Conservation (phyloP, 1,140 invertebrate genomes). For the Drosophila grimshawi region DNA sequence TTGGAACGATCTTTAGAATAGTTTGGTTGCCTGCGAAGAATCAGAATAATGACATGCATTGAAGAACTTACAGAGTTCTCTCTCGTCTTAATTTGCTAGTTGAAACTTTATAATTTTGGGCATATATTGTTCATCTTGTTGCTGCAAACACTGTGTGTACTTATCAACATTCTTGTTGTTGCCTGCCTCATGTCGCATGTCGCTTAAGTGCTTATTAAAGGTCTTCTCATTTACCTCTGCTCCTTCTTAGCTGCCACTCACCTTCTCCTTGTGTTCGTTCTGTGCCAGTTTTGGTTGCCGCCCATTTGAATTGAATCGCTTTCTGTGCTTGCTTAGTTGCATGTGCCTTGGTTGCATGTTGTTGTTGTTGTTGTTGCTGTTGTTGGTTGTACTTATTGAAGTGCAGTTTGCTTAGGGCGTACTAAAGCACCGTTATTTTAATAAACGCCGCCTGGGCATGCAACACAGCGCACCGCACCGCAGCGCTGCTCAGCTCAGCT, state of each 20-base stretch:
- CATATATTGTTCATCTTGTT: not conserved
- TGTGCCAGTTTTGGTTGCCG: slow-evolving; percentile 24
- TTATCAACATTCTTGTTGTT: slow-evolving; percentile 12
- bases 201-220: slow-evolving; percentile 59
- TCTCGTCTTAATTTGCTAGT: too few relatives aligned
- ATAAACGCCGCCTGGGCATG: slow-evolving; percentile 76
- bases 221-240: slow-evolving; percentile 9
- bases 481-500: slow-evolving; percentile 17
- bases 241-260: not conserved
- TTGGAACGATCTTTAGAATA: too few relatives aligned
- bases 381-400: slow-evolving; percentile 38
- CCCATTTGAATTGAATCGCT: slow-evolving; percentile 29
- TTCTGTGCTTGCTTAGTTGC: not conserved
- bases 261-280: slow-evolving; percentile 23
- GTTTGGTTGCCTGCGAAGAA: too few relatives aligned
- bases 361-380: slow-evolving; percentile 22
- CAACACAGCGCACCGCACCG: slow-evolving; percentile 29
- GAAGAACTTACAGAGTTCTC: too few relatives aligned
- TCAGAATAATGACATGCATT: too few relatives aligned
- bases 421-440: slow-evolving; percentile 81
- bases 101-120: not conserved
- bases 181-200: slow-evolving; percentile 7
- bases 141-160: not conserved
- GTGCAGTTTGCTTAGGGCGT: slow-evolving; percentile 80
- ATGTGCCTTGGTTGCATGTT: slow-evolving; percentile 41